phyloP scores from a whole-genome alignment of 2,797 vertebrate species.

The Picus viridis region DNA sequence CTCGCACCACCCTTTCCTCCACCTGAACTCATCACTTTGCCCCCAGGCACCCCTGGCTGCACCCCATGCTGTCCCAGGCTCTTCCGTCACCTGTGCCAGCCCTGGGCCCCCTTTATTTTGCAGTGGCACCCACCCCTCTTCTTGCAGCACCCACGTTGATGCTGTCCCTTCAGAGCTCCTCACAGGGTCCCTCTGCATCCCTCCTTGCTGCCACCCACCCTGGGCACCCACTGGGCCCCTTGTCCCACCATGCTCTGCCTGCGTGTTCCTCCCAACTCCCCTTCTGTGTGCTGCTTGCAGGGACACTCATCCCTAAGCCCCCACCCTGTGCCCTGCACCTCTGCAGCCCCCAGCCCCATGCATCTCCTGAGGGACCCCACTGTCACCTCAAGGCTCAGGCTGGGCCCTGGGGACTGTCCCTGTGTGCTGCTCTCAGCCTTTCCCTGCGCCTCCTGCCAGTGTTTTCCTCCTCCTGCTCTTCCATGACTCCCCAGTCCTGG shows the following conservation, averaged over 20 bases:
- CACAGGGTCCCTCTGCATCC: neutral
- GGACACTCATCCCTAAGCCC: neutral
- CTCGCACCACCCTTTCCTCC: accelerated
- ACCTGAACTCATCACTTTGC: accelerated
- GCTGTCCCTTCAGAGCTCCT: no score
- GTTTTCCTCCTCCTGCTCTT: accelerated
- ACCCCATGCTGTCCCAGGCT: neutral
- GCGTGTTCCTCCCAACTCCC: accelerated
- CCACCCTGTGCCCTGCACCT: neutral
- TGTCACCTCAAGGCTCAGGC: neutral
- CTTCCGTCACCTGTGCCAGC: neutral
- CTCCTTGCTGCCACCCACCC: neutral
- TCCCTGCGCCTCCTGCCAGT: neutral
- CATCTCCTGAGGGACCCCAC: neutral
- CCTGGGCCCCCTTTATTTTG: neutral
- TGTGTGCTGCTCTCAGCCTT: neutral
- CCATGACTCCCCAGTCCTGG: neutral
- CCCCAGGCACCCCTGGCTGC: accelerated
- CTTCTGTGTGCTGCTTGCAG: neutral
- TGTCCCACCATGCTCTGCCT: accelerated
- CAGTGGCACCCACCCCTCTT: accelerated
- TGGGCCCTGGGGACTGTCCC: neutral
- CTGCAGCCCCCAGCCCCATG: neutral
- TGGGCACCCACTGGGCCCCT: no score
- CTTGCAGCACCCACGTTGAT: accelerated